Base-by-base conservation (phyloP, 2,888 invertebrate genomes). In the Erebia ligea region DNA sequence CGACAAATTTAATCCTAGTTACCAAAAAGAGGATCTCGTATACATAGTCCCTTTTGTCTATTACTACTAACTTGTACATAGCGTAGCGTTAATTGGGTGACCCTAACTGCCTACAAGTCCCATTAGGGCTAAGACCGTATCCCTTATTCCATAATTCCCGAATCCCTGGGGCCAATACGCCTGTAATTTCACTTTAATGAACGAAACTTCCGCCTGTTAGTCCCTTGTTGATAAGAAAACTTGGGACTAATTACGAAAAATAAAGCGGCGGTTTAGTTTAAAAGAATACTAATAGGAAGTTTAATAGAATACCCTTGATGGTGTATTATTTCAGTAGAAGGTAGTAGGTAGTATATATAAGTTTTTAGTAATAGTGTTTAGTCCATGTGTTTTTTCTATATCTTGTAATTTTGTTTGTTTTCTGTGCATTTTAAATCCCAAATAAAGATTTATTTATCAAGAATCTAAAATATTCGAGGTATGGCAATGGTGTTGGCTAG, bases 151-250 rank as follows among this genome's bases (percentile, higher is more conserved):
- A 81, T 81, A 82, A 81, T 79, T 80, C 76, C 76, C 77, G 77
- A 84, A 82, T 85, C 86, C 85, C 86, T 75, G 77, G 82, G 84
- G 84, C 81, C 86, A 86, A 89, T 87, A 86, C 86, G 88, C 83
- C 85, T 86, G 86, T 90, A 89, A 90, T 85, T 89, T 85, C 83
- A 84, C 87, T 88, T 91, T 91, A 90, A 90, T 86, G 86, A 84
- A 81, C 82, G 77, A 82, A 91, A 91, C 84, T 90, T 91, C 83
- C 82, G 82, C 82, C 80, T 81, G 81, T 34, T 83, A 84, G 86
- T 84, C 84, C 82, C 83, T 79, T 77, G 81, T 82, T 87, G 86
- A 90, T 88, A 86, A 88, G 83, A 84, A 88, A 64, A 65, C 84
- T 83, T 80, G 75, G 76, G 72, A 79, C 83, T 87, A 86, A 87